phyloP scores from a whole-genome alignment of 2,797 vertebrate genomes.

The Lophotriccus pileatus region DNA sequence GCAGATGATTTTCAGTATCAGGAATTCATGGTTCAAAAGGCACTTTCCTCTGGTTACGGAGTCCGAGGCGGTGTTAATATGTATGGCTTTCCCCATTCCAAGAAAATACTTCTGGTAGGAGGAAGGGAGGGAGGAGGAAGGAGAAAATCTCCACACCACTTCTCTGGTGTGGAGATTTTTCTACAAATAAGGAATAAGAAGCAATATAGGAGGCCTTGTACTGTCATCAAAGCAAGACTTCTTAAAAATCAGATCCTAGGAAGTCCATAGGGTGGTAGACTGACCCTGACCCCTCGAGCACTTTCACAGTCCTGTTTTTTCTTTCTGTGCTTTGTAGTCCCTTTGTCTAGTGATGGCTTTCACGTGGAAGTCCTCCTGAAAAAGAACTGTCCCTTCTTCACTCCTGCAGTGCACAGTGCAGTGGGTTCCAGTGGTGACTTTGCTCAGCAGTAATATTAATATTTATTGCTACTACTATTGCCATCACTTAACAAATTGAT shows the following conservation, averaged over 20 bases:
- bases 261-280: not conserved
- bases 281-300: not conserved
- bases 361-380: not conserved
- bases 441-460: not conserved
- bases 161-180: not conserved
- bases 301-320: not conserved
- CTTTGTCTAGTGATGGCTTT: not conserved
- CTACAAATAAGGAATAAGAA: not conserved
- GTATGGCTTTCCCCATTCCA: not conserved
- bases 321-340: not conserved
- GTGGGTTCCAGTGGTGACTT: not conserved
- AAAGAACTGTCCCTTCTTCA: not conserved
- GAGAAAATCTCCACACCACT: no score
- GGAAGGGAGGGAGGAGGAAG: not conserved
- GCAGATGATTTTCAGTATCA: not conserved
- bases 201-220: not conserved
- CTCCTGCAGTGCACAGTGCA: not conserved
- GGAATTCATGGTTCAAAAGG: constrained; percentile 48
- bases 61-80: not conserved
- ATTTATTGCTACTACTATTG: not conserved
- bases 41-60: constrained; percentile 36
- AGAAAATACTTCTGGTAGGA: not conserved
- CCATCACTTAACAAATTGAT: not conserved
- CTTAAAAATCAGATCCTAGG: not conserved
- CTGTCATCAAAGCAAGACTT: not conserved